Evolutionary conservation across 1,140 invertebrate species (phyloP).

Genomic region (Rhyacophila brunnea): DNA sequence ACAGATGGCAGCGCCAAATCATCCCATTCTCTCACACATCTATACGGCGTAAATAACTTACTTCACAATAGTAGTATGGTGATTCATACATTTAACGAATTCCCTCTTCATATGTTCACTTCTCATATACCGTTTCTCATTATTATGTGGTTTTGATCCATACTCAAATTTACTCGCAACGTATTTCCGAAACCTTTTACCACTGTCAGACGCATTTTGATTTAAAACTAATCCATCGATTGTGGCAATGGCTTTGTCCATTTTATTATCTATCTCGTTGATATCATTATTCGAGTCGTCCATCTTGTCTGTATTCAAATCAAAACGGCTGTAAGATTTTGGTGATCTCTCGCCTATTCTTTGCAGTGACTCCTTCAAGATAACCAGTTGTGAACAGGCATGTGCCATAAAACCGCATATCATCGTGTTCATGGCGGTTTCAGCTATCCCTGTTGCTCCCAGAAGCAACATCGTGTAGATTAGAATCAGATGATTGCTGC

Average conservation of each 20-base stretch:
- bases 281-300: background rate
- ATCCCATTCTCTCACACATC: no score
- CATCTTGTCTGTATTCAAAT: background rate
- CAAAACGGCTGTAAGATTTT: background rate
- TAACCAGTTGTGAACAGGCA: constrained; percentile 18
- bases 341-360: constrained; percentile 9
- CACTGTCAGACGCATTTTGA: no score
- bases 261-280: no score
- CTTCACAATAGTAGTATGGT: constrained; percentile 19
- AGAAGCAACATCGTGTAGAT: constrained; percentile 7
- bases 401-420: constrained; percentile 28
- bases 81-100: constrained; percentile 23
- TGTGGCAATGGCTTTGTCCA: no score
- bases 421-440: constrained; percentile 23
- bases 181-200: no score
- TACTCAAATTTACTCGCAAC: no score
- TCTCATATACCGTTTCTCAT: background rate
- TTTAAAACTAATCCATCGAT: no score
- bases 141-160: no score
- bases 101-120: constrained; percentile 10
- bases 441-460: background rate
- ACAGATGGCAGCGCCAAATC: no score
- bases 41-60: constrained; percentile 8
- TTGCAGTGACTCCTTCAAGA: constrained; percentile 9
- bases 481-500: constrained; percentile 10